Evolutionary conservation across 2,113 vertebrate species (phyloP), one percentile per base, ranked within the genome.

Genomic region (Aramus guarauna): DNA sequence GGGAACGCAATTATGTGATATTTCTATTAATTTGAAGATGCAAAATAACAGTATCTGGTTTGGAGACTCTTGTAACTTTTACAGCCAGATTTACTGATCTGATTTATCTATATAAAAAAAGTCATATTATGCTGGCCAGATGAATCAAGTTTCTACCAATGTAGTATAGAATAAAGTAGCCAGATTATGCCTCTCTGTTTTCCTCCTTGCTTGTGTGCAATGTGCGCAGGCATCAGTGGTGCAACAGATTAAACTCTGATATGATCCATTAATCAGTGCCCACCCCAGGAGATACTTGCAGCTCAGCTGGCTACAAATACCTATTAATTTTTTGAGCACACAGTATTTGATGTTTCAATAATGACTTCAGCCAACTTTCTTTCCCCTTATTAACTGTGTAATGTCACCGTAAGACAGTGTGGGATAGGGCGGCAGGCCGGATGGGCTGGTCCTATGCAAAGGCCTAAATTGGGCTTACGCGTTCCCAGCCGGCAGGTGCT

Each of bases 301-400:
- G 41, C 48, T 69, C 76, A 50, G 27, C 55, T 56, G 47, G 29
- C 68, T 74, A 41, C 55, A 68, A 48, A 37, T 36, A 19, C 26
- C n/a, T 26, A 2, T 15, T 62, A 3, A 8, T 56, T 62, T 81
- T 15, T 56, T 63, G 27, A 75, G 36, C 56, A 15, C 7, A 1
- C 13, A 13, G 15, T 52, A 27, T 23, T 32, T 48, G 62, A 10
- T 30, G 11, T 48, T 63, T 63, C 18, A 15, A 12, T 69, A 16
- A 24, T 7, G 9, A 43, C 32, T 30, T 53, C n/a, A 29, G 62
- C 18, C 36, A 29, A 6, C 58, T 64, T 27, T 8, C 36, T 15
- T 36, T 43, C 21, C 72, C 48, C 34, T 1, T 10, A 2, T 52
- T 9, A 32, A 23, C 23, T 8, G 3, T 0, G 3, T 30, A 16